A percentile compares a stretch with the other conserved stretches of the same genome.
Conservation (phyloP, 2,797 vertebrate species). For the Mormyrops attenuatus region DNA sequence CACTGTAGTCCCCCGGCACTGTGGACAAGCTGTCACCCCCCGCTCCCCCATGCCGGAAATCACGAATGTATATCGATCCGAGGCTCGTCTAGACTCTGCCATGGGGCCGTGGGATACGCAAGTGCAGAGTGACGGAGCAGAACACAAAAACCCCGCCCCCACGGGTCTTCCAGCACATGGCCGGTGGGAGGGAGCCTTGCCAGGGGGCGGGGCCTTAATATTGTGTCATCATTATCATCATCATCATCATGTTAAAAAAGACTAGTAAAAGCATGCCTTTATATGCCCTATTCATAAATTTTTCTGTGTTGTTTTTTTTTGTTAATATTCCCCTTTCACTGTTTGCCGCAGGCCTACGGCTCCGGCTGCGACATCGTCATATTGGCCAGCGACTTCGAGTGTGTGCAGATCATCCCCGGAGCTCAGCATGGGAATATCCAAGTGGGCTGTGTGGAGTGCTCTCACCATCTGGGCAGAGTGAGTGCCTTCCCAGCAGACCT, state of each 20-base stretch:
- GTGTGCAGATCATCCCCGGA: constrained; percentile 97
- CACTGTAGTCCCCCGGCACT: not conserved
- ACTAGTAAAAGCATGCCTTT: not conserved
- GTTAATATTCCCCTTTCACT: not conserved
- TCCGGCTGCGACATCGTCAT: constrained; percentile 97
- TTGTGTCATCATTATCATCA: not conserved
- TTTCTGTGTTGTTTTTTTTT: not conserved
- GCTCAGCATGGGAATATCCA: constrained; percentile 99
- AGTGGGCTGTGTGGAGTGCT: constrained; percentile 97
- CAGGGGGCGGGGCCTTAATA: not conserved
- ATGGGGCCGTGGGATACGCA: not conserved
- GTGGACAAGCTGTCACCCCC: not conserved
- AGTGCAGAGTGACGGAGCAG: not conserved
- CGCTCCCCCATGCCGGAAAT: not conserved
- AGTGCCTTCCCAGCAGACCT: constrained; percentile 47
- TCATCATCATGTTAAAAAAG: not conserved
- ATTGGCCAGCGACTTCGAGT: constrained; percentile 93
- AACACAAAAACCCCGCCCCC: not conserved
- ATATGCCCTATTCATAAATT: not conserved
- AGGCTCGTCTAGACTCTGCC: not conserved
- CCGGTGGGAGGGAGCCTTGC: not conserved
- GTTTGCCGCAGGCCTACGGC: constrained; percentile 79
- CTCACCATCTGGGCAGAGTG: constrained; percentile 92
- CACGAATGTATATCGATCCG: not conserved
- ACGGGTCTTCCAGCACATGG: not conserved